Evolutionary conservation across 2,888 invertebrate genomes (phyloP), one percentile per base, ranked within the genome.

Genomic region (Villa cingulata): DNA sequence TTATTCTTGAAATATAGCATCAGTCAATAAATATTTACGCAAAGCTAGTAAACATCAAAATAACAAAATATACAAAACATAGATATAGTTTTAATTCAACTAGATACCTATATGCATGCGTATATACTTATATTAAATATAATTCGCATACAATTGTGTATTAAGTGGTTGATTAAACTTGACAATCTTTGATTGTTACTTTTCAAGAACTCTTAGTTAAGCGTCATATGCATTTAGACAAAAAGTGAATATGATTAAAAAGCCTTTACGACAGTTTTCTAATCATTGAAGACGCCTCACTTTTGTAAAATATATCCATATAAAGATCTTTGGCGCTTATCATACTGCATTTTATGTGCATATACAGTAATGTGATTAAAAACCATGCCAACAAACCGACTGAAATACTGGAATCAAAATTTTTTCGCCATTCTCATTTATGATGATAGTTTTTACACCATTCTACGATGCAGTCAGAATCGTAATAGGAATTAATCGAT

Each of bases 221-320:
- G 29, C 23, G 23, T 23, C 7, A 6, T 23, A 23, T 23, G 23
- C 4, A 6, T 23, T 23, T 23, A 17, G 17, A 17, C 2, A 17
- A 37, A 37, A 37, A 37, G n/a, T n/a, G n/a, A n/a, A n/a, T n/a
- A n/a, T n/a, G n/a, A n/a, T n/a, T n/a, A 37, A 17, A 37, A 18
- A 32, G 4, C 12, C 12, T 32, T 32, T 9, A 32, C 48, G 46
- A 46, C 44, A 37, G 36, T 46, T 29, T 46, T 51, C 54, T 53
- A 54, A 54, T 53, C 52, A 55, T 14, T 49, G 52, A 50, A 55
- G 55, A 55, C 55, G 55, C 55, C 55, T 54, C 54, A 54, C 55
- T 53, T 55, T 50, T 43, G 23, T 38, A 20, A 40, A 23, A 23
- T 32, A 19, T 43, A 12, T 32, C 29, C 29, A 32, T 32, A 32